phyloP scores from a whole-genome alignment of 2,888 invertebrate genomes.

The Chydorus sphaericus region DNA sequence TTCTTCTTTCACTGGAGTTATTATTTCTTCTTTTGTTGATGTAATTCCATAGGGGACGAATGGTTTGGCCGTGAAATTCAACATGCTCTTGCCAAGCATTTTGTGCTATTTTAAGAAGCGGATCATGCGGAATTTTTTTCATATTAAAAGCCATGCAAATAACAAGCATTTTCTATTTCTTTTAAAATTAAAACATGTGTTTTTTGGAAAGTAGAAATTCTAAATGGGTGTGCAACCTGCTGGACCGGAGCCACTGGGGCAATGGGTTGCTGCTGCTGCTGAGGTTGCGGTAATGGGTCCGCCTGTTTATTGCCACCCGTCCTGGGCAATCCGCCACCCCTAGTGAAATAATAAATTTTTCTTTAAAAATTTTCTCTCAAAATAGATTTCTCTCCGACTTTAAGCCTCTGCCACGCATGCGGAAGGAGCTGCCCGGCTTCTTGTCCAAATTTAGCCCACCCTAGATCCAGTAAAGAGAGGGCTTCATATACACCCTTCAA shows the following conservation, averaged over 20 bases:
- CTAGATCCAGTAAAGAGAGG: no score
- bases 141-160: no score
- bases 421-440: no score
- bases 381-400: no score
- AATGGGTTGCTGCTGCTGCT: conserved; percentile 2
- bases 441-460: no score
- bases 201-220: neutral
- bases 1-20: no score
- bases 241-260: neutral
- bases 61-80: conserved; percentile 4
- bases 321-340: neutral
- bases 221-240: neutral
- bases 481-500: no score
- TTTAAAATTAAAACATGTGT: neutral
- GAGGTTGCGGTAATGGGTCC: conserved; percentile 4
- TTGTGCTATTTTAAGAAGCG: neutral
- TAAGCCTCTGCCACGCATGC: no score
- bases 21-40: no score
- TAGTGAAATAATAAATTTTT: no score
- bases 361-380: no score
- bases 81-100: neutral
- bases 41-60: neutral
- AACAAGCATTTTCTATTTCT: neutral
- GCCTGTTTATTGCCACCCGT: neutral
- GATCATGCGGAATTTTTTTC: no score